Conservation (phyloP, 2,888 invertebrate genomes). For the Osmoderma eremita region DNA sequence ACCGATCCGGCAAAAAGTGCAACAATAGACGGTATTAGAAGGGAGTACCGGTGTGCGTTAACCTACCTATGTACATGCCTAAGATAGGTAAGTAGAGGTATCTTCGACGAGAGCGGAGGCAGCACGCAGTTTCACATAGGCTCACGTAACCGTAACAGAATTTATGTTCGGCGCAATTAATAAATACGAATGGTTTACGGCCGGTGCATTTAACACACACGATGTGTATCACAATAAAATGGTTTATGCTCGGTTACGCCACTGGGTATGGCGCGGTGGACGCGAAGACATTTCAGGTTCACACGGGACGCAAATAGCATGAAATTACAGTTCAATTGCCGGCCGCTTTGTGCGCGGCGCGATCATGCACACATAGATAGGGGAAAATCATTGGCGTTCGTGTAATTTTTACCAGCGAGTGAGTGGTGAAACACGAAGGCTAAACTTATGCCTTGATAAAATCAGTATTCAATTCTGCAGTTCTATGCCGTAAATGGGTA, state of each 20-base stretch:
- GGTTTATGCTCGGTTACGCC: constrained; percentile 41
- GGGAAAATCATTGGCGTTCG: constrained; percentile 19
- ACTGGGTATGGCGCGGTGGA: constrained; percentile 38
- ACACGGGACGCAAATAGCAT: constrained; percentile 55
- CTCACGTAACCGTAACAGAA: constrained; percentile 36
- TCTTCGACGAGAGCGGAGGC: constrained; percentile 1
- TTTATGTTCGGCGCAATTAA: constrained; percentile 42
- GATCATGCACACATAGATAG: constrained; percentile 8
- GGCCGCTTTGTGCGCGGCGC: constrained; percentile 42
- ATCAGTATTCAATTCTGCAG: too few species aligned
- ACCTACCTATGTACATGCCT: too few species aligned
- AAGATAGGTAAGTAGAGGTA: too few species aligned
- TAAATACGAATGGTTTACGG: constrained; percentile 42
- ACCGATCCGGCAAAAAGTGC: constrained; percentile 24
- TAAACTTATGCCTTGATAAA: too few species aligned
- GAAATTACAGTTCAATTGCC: constrained; percentile 55
- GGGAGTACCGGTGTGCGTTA: neutral
- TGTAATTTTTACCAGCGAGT: neutral
- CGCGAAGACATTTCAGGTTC: constrained; percentile 50
- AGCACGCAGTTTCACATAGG: constrained; percentile 36
- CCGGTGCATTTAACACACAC: constrained; percentile 40
- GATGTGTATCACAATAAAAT: constrained; percentile 42
- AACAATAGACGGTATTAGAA: constrained; percentile 31
- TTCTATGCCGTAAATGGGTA: too few species aligned
- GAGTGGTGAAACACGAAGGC: too few species aligned